phyloP scores from a whole-genome alignment of 1,140 invertebrate genomes.

The Trichonephila clavata region DNA sequence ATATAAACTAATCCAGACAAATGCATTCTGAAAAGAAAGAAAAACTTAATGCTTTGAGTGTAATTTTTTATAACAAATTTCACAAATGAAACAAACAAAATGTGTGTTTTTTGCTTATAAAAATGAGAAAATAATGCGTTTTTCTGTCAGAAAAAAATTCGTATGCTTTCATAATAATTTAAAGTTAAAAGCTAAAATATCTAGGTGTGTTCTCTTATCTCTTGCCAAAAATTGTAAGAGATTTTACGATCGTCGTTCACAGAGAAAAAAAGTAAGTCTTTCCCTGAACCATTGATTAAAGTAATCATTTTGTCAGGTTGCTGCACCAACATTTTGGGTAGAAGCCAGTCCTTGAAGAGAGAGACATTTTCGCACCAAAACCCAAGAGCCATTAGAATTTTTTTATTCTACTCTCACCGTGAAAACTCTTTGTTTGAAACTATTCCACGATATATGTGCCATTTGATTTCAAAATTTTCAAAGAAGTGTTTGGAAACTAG shows the following conservation, averaged over 20 bases:
- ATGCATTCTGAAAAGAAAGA: no score
- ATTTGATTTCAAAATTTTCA: not conserved
- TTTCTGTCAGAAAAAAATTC: no score
- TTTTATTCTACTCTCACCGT: not conserved
- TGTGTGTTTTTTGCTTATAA: no score
- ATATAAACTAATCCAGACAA: no score
- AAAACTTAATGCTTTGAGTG: no score
- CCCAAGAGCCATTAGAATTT: not conserved
- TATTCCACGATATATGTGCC: not conserved
- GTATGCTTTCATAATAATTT: not conserved
- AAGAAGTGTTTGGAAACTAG: not conserved
- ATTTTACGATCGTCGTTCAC: not conserved
- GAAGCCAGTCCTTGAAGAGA: constrained; percentile 8
- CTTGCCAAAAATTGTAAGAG: not conserved
- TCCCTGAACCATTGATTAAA: not conserved
- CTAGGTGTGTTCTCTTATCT: not conserved
- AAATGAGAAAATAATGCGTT: no score
- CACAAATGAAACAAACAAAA: no score
- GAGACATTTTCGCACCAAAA: not conserved
- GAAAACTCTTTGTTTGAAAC: not conserved
- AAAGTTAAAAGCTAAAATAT: not conserved
- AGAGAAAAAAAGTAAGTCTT: not conserved
- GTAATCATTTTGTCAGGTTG: not conserved
- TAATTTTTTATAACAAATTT: no score
- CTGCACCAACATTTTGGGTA: not conserved